These are phyloP conservation scores for Labeo catla DNA, from an alignment of 2,113 vertebrate species.

Conservation along the genomic window DNA sequence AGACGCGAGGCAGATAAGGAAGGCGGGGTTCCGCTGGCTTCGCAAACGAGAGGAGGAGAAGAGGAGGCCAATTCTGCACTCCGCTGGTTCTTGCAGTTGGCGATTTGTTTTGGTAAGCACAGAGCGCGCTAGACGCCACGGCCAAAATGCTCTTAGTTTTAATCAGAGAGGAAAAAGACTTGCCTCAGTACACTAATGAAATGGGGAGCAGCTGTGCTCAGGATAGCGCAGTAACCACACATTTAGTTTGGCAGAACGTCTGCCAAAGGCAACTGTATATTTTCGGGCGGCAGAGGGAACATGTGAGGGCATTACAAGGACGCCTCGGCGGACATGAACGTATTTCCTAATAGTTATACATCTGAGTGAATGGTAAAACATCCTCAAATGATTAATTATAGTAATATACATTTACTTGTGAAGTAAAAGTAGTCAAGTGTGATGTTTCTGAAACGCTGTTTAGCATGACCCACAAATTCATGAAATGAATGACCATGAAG, in stretches of 20 bases:
- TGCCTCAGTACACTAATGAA: conserved; percentile 56
- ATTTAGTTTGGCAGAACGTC: conserved; percentile 36
- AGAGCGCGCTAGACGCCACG: conserved; percentile 23
- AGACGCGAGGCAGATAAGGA: conserved; percentile 28
- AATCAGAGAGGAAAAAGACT: conserved; percentile 58
- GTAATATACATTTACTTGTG: not conserved
- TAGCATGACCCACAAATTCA: not conserved
- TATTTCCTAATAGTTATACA: not conserved
- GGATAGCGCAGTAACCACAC: conserved; percentile 48
- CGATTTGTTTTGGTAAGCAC: conserved; percentile 55
- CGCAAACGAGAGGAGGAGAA: conserved; percentile 7
- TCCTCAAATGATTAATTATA: not conserved
- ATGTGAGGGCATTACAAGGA: conserved; percentile 39
- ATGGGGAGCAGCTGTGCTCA: conserved; percentile 53
- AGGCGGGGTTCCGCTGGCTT: not conserved
- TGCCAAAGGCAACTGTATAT: conserved; percentile 32
- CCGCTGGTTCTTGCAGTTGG: not conserved
- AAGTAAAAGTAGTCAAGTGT: not conserved
- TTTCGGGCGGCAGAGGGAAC: conserved; percentile 15
- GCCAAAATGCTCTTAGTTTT: conserved; percentile 51
- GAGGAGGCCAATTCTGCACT: conserved; percentile 42
- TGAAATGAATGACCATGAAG: not conserved
- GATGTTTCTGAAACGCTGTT: not conserved
- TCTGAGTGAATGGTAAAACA: not conserved
- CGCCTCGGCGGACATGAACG: not conserved